A percentile compares a stretch with the other conserved stretches of the same genome.
Conservation (phyloP, 2,888 invertebrate genomes). For the Acanthosepion pharaonis region DNA sequence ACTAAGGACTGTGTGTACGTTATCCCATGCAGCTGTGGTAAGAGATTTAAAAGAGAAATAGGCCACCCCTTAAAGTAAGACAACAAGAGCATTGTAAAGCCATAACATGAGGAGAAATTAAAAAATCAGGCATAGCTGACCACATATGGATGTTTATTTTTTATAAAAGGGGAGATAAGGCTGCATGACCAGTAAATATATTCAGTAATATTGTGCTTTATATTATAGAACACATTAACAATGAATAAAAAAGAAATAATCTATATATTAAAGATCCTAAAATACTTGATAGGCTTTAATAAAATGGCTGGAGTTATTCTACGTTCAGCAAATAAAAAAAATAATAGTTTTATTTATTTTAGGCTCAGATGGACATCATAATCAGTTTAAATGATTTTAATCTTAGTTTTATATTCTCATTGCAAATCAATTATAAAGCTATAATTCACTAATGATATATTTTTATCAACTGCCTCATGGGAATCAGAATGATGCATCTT, state of each 20-base stretch:
- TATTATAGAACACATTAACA: not conserved
- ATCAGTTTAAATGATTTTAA: conserved; percentile 2
- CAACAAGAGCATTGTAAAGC: no score
- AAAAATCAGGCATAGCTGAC: no score
- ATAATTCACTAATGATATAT: not conserved
- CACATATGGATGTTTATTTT: no score
- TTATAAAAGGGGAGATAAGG: no score
- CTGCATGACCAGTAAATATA: no score
- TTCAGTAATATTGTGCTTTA: no score
- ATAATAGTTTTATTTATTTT: not conserved
- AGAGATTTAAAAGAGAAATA: no score
- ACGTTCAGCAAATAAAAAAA: not conserved
- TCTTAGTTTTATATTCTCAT: conserved; percentile 6
- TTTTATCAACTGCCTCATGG: not conserved
- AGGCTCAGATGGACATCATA: not conserved
- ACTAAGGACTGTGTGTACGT: no score
- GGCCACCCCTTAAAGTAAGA: no score
- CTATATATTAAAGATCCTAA: not conserved
- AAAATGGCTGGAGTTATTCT: not conserved
- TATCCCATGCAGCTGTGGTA: no score
- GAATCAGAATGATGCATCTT: not conserved
- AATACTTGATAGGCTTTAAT: not conserved
- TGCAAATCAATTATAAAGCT: conserved; percentile 12
- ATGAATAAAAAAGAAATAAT: not conserved
- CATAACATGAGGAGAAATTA: no score